phyloP scores from a whole-genome alignment of 2,888 invertebrate genomes.

The Chrysolina haemoptera region DNA sequence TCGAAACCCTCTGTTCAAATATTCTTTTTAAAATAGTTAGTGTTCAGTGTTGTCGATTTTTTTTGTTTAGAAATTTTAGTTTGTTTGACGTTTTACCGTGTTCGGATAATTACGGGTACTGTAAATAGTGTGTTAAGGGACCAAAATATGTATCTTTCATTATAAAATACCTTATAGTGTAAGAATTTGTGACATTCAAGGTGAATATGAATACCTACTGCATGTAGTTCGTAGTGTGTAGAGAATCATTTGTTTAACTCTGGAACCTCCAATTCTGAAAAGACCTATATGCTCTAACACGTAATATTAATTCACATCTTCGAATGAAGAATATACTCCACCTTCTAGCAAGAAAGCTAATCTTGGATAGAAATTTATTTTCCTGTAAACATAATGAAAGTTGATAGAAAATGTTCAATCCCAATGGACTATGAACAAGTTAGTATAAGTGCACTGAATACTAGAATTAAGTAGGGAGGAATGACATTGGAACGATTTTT shows the following conservation, averaged over 20 bases:
- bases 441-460: too few relatives aligned
- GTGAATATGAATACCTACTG: slow-evolving; percentile 10
- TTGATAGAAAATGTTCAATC: too few relatives aligned
- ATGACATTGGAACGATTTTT: too few relatives aligned
- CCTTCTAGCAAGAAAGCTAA: too few relatives aligned
- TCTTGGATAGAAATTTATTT: too few relatives aligned
- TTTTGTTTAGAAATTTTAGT: slow-evolving; percentile 32
- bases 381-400: too few relatives aligned
- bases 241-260: background rate
- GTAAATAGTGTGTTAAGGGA: slow-evolving; percentile 69
- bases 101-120: slow-evolving; percentile 69
- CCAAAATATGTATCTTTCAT: slow-evolving; percentile 57
- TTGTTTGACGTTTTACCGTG: slow-evolving; percentile 7
- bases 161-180: slow-evolving; percentile 14
- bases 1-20: slow-evolving; percentile 6
- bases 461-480: too few relatives aligned
- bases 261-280: background rate
- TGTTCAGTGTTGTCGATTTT: slow-evolving; percentile 34
- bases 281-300: background rate
- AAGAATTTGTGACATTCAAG: slow-evolving; percentile 16
- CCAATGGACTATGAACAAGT: too few relatives aligned
- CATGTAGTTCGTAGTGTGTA: background rate
- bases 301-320: too few relatives aligned
- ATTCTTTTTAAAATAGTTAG: slow-evolving; percentile 38
- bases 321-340: too few relatives aligned